phyloP scores from a whole-genome alignment of 2,888 invertebrate species.

The Ochlodes sylvanus region DNA sequence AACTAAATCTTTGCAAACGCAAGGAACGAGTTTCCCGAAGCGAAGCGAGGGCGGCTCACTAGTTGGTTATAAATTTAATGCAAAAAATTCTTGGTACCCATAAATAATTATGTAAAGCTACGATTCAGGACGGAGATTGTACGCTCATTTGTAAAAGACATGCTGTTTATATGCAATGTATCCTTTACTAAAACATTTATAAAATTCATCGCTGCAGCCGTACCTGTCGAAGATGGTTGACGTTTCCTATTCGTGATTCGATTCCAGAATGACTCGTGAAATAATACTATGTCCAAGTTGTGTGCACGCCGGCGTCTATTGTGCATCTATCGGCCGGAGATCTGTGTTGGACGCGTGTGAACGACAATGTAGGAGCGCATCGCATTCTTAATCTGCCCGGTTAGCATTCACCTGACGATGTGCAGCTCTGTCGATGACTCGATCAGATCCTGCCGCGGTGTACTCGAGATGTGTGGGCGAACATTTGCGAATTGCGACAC shows the following conservation, averaged over 20 bases:
- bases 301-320: conserved; percentile 26
- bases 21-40: too few species aligned
- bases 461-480: conserved; percentile 1
- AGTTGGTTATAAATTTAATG: too few species aligned
- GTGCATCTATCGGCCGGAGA: conserved; percentile 56
- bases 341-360: conserved; percentile 69
- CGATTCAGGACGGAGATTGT: background rate
- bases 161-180: background rate
- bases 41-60: too few species aligned
- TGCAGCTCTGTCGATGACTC: conserved; percentile 16
- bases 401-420: conserved; percentile 62
- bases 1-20: too few species aligned
- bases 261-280: conserved; percentile 28
- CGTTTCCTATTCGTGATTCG: conserved; percentile 36
- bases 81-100: background rate
- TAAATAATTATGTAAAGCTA: background rate
- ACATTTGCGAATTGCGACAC: background rate
- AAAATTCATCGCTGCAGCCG: conserved; percentile 8
- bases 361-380: conserved; percentile 64
- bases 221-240: conserved; percentile 26
- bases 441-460: conserved; percentile 14
- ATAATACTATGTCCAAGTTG: conserved; percentile 8
- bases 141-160: background rate
- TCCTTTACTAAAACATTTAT: conserved; percentile 13
- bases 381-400: conserved; percentile 72